These are phyloP conservation scores for Capricornis sumatraensis DNA, from an alignment of 2,113 vertebrate species.

Conservation along the genomic window DNA sequence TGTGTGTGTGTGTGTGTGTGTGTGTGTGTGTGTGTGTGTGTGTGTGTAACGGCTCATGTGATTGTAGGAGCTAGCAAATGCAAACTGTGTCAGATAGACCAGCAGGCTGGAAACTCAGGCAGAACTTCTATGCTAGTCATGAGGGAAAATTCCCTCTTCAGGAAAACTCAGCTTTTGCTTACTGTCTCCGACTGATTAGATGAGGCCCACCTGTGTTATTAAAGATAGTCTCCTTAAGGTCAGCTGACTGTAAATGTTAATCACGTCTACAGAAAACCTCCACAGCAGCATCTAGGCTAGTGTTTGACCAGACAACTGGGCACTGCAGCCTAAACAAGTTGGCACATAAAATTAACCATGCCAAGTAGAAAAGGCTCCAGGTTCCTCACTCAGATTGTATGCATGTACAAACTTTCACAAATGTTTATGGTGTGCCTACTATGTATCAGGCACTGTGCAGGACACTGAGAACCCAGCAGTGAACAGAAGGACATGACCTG, in stretches of 20 bases:
- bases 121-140: not conserved
- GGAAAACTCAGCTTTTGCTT: not conserved
- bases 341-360: not conserved
- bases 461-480: not conserved
- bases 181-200: not conserved
- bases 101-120: not conserved
- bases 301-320: not conserved
- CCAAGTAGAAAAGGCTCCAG: not conserved
- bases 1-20: too few relatives aligned
- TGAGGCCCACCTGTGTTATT: not conserved
- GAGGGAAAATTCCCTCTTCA: not conserved
- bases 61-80: not conserved
- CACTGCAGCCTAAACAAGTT: not conserved
- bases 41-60: not conserved
- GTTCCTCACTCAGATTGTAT: not conserved
- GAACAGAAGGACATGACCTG: not conserved
- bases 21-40: too few relatives aligned
- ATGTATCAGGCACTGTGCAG: not conserved
- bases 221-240: not conserved
- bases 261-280: not conserved
- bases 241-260: not conserved
- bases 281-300: not conserved
- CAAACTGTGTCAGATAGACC: not conserved
- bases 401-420: not conserved
- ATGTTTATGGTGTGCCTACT: not conserved